Evolutionary conservation across 2,113 vertebrate species (phyloP).

Genomic region (Dolichotis patagonum): DNA sequence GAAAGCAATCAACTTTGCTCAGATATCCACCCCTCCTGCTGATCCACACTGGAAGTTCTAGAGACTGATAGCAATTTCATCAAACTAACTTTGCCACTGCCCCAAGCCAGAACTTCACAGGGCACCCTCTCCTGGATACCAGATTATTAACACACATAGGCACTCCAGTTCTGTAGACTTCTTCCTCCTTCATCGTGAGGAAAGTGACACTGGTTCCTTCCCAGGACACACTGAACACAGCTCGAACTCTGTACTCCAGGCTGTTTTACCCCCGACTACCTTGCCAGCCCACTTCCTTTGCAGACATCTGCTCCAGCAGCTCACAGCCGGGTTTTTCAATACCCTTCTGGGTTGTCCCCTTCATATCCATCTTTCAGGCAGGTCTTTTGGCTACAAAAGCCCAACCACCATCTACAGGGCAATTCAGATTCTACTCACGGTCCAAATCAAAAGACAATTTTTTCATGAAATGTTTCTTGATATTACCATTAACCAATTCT

Average conservation of each 20-base stretch:
- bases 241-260: neutral
- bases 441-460: constrained; percentile 52
- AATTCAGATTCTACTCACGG: constrained; percentile 11
- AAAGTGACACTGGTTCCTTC: neutral
- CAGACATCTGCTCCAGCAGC: neutral
- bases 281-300: neutral
- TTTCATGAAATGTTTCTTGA: neutral
- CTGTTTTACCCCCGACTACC: neutral
- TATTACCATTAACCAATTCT: neutral
- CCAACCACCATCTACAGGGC: neutral
- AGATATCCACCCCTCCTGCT: neutral
- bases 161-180: neutral
- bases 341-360: neutral
- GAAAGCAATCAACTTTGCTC: neutral
- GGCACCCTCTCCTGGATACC: neutral
- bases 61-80: neutral
- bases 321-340: neutral
- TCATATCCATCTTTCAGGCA: neutral
- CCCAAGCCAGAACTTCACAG: neutral
- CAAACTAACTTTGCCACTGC: neutral
- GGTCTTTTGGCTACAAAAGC: neutral
- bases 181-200: neutral
- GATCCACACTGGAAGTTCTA: neutral
- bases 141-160: neutral
- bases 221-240: neutral